Evolutionary conservation across 2,888 invertebrate genomes (phyloP).

Genomic region (Carcina quercana): DNA sequence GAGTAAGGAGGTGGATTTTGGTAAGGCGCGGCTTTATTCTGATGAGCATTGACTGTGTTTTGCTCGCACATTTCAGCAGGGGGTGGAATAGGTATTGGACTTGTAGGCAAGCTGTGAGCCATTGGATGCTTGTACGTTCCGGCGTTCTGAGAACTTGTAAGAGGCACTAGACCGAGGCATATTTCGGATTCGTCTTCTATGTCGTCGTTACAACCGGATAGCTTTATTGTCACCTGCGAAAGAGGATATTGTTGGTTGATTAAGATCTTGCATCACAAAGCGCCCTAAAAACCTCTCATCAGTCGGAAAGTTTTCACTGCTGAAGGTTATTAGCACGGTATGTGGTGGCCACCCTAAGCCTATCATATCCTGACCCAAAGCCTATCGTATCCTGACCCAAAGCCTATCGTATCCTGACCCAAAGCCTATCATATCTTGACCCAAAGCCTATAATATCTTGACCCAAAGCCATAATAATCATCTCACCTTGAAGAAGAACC

Average conservation of each 20-base stretch:
- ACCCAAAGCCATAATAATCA: neutral
- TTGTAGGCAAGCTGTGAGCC: conserved; percentile 31
- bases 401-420: no score
- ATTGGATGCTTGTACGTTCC: conserved; percentile 35
- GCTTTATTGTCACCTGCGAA: conserved; percentile 38
- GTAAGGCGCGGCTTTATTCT: conserved; percentile 3
- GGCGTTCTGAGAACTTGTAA: conserved; percentile 18
- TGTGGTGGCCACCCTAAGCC: no score
- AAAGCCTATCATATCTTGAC: no score
- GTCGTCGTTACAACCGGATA: conserved; percentile 48
- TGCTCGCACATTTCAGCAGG: conserved; percentile 1
- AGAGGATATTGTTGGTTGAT: neutral
- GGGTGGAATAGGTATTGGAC: conserved; percentile 27
- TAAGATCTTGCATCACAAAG: neutral
- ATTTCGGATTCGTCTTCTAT: conserved; percentile 41
- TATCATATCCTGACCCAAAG: no score
- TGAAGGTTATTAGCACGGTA: no score
- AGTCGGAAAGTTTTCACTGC: no score
- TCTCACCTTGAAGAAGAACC: conserved; percentile 45
- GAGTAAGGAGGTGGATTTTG: conserved; percentile 4
- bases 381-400: no score
- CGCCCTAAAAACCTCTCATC: no score
- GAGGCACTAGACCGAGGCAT: conserved; percentile 42
- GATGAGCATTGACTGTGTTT: conserved; percentile 2
- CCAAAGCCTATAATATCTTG: neutral